phyloP scores from a whole-genome alignment of 2,888 invertebrate species.

The Drosophila heteroneura region DNA sequence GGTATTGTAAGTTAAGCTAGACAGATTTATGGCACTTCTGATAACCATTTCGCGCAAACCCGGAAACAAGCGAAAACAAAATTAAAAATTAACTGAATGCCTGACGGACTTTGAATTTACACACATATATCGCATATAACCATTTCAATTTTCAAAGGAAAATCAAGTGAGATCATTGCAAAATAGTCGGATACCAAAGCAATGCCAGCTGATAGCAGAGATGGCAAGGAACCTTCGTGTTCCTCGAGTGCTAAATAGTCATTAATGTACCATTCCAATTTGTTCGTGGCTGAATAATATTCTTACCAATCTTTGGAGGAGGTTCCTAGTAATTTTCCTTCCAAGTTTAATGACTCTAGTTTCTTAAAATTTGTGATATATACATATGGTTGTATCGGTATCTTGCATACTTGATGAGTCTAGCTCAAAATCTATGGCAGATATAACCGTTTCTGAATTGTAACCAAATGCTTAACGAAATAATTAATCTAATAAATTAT shows the following conservation, averaged over 20 bases:
- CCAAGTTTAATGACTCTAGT: neutral
- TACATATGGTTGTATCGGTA: neutral
- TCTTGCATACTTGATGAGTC: neutral
- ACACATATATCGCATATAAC: neutral
- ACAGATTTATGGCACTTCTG: slow-evolving; percentile 18
- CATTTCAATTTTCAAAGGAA: neutral
- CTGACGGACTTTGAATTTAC: neutral
- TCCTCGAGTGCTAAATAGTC: neutral
- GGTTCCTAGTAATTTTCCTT: neutral
- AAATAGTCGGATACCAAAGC: neutral
- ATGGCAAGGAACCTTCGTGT: no score
- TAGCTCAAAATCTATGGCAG: neutral
- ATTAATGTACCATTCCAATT: neutral
- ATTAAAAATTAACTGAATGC: neutral
- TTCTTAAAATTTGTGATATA: neutral
- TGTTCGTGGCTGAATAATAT: neutral
- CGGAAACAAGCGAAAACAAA: no score
- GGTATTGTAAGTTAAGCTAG: slow-evolving; percentile 28
- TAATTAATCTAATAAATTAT: neutral
- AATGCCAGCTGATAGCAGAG: neutral
- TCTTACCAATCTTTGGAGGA: neutral
- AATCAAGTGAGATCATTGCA: neutral
- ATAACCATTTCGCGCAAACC: neutral
- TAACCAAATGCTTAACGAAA: neutral
- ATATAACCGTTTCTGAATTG: neutral